Evolutionary conservation across 2,888 invertebrate genomes (phyloP), one percentile per base, ranked within the genome.

Genomic region (Lobophora halterata): DNA sequence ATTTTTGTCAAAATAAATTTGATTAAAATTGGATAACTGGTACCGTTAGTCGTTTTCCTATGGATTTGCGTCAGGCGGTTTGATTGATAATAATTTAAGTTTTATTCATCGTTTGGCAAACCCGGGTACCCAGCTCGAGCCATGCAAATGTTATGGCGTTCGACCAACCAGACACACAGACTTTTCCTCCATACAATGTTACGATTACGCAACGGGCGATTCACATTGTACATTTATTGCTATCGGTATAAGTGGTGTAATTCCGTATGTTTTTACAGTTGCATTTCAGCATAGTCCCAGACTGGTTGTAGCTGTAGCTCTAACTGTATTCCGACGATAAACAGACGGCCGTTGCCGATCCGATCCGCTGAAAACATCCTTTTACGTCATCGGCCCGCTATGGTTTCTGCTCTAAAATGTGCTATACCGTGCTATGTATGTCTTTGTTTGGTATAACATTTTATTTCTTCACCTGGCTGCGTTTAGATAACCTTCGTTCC

Each of bases 291-390:
- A 70, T 71, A 76, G 77, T 67, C 74, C 56, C 67, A 69, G 73
- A 63, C 71, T 71, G 67, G 68, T 65, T 72, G 66, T 75, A 78
- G 79, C 68, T 72, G 66, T 75, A 78, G 79, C 68, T 80, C 70
- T 79, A 76, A 79, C 80, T 79, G 78, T 71, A 70, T 58, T 64
- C 66, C 61, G 83, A 87, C 83, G 81, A 81, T 83, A 86, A 86
- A 82, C 86, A 87, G 86, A 81, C 82, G 73, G 74, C 71, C 61
- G 72, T 75, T 79, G 71, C 83, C 72, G 77, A 71, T 71, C 83
- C 72, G 77, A 71, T 71, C 68, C 70, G 83, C 77, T 81, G 83
- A 85, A 86, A 85, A 86, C 86, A 86, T 86, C 86, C 86, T 87
- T 86, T 86, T 86, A 85, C 86, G 85, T 86, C 85, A 87, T 81